Base-by-base conservation (phyloP, 1,140 invertebrate species). In the Listronotus bonariensis region DNA sequence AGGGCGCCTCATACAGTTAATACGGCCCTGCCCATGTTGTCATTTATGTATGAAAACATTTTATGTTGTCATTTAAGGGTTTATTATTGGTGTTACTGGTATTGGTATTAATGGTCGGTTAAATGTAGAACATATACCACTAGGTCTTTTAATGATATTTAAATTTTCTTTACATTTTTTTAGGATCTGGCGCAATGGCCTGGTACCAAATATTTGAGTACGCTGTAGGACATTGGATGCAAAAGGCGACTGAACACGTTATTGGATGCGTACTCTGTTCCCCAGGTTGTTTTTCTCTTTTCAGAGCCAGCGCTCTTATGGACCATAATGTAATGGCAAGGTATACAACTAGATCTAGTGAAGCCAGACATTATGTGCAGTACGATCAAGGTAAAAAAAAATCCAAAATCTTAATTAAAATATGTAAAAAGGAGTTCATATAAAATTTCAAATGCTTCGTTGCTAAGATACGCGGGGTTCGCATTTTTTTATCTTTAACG, bases 131-230 rank as follows among this genome's bases (percentile, higher is more conserved):
- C n/a, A n/a, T n/a, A n/a, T n/a, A n/a, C n/a, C n/a, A n/a, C n/a
- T n/a, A n/a, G n/a, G n/a, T n/a, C n/a, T n/a, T n/a, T n/a, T n/a
- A n/a, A n/a, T n/a, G n/a, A n/a, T n/a, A n/a, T n/a, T n/a, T n/a
- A n/a, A n/a, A n/a, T n/a, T n/a, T n/a, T n/a, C n/a, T n/a, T n/a
- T n/a, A n/a, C n/a, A n/a, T n/a, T n/a, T n/a, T 31, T 59, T 7
- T 14, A 64, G 95, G 94, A 6, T 84, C 61, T 65, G 92, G 93
- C 59, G 89, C 91, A 3, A 92, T 96, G 87, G 90, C 93, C 15
- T 96, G 92, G 93, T 95, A 96, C 73, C 94, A 96, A 79, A 89
- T 91, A 75, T 96, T 96, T 74, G 94, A 96, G 79, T 96, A 96
- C 73, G 93, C 94, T 3, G 90, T 96, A 73, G 92, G 92, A 43